Percentiles rank a stretch among this genome's conserved stretches.
phyloP scores from a whole-genome alignment of 2,797 vertebrate genomes.

The Siniperca undulata region DNA sequence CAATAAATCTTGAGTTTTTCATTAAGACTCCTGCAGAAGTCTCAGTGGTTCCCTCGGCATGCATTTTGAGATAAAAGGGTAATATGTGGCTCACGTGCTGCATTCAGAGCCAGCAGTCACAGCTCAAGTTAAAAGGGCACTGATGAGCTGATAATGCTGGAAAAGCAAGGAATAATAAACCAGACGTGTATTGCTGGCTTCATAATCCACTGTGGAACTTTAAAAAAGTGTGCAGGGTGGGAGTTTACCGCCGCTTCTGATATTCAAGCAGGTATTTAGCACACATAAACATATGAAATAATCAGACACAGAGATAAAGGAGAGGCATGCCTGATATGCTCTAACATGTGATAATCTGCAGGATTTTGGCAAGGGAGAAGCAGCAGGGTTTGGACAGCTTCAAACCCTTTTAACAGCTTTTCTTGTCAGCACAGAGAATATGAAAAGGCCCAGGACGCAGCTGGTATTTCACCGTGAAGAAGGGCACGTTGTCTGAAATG shows the following conservation, averaged over 20 bases:
- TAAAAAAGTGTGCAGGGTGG: background rate
- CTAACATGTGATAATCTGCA: slow-evolving; percentile 13
- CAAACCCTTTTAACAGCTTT: background rate
- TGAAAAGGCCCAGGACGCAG: slow-evolving; percentile 2
- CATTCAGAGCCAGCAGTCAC: slow-evolving; percentile 29
- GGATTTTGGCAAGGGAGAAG: slow-evolving; percentile 9
- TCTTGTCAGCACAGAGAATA: background rate
- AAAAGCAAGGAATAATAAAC: slow-evolving; percentile 28
- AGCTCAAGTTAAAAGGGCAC: slow-evolving; percentile 40
- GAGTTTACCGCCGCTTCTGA: slow-evolving; percentile 31
- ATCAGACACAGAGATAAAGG: slow-evolving; percentile 39
- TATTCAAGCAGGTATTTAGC: slow-evolving; percentile 42
- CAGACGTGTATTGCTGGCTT: slow-evolving; percentile 8
- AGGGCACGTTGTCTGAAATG: slow-evolving; percentile 16
- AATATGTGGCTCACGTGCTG: slow-evolving; percentile 19
- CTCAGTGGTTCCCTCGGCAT: background rate
- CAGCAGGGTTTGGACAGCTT: background rate
- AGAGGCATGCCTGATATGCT: background rate
- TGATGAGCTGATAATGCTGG: slow-evolving; percentile 38
- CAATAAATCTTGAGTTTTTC: slow-evolving; percentile 31
- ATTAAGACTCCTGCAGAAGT: background rate
- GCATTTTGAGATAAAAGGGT: slow-evolving; percentile 41
- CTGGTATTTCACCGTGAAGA: slow-evolving; percentile 13
- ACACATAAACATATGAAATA: slow-evolving; percentile 26
- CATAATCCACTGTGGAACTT: slow-evolving; percentile 37